Base-by-base conservation (phyloP, 2,888 invertebrate species). In the Pseudococcus jackbeardsleyi region DNA sequence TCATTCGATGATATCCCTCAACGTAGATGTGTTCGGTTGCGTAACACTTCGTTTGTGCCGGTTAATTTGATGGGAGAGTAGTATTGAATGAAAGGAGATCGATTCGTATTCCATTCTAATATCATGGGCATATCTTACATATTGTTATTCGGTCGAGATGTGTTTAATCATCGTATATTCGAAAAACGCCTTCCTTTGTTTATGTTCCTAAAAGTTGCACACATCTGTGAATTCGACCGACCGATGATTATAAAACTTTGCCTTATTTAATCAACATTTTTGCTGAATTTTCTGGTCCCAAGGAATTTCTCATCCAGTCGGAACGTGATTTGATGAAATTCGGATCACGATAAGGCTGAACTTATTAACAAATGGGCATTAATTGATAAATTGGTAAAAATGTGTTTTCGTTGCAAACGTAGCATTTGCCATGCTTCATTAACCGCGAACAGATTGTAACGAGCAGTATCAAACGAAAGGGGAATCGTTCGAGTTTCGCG, bases 401-500 rank as follows among this genome's bases (percentile, higher is more conserved):
- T 68, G 15, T 68, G 15, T 26, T 68, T 26, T 26, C 72, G 33
- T 39, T 17, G 33, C 15, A 33, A 33, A 72, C 26, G 17, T 72
- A 33, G n/a, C 26, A 33, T 72, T 17, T 6, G 22, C 33, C 17
- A 11, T 33, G 72, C 33, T 72, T 68, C 68, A 68, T 26, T 68
- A 68, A 15, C 64, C 12, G 68, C 68, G 68, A 68, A 26, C 26
- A 68, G 68, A 26, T 19, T 33, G 72, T 72, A 72, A 33, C 72
- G 17, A 72, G 17, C 33, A 42, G 42, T 42, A 42, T 72, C 72
- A 17, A 17, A 33, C 72, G 72, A 33, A 72, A 72, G 72, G 72
- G 11, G 72, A 72, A 72, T 72, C 33, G 72, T n/a, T 72, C 19
- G 72, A 72, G 39, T 33, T 72, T 72, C 9, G n/a, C 72, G 33